Conservation (phyloP, 2,888 invertebrate genomes). For the Caenorhabditis panamensis region DNA sequence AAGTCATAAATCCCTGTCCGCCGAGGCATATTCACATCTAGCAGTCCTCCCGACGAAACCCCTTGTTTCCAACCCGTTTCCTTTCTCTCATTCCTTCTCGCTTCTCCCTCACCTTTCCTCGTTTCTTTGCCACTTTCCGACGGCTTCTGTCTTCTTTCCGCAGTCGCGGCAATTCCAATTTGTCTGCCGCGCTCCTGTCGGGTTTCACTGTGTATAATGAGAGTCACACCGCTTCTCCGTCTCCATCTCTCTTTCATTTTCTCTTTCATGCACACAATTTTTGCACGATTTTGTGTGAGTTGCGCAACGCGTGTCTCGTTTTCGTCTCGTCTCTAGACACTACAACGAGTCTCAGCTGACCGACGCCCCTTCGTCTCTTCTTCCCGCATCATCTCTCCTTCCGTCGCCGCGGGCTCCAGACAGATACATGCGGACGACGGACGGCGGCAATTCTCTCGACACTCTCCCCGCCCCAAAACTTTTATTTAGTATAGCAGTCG, state of each 20-base stretch:
- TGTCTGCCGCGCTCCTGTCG: constrained; percentile 14
- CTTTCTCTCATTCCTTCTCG: constrained; percentile 7
- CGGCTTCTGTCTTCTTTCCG: constrained; percentile 2
- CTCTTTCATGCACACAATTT: constrained; percentile 1
- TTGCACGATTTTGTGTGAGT: constrained; percentile 4
- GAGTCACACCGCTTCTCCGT: not conserved
- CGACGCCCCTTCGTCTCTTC: constrained; percentile 12
- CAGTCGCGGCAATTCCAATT: constrained; percentile 14
- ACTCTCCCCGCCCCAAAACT: constrained; percentile 32
- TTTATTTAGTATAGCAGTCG: constrained; percentile 47
- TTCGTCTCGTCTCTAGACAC: constrained; percentile 25
- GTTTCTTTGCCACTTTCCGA: too few relatives aligned
- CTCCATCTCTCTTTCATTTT: not conserved
- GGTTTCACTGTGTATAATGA: constrained; percentile 29
- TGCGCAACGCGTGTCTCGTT: not conserved
- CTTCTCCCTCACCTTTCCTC: not conserved
- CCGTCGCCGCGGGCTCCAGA: constrained; percentile 9
- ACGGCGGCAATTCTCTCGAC: constrained; percentile 18
- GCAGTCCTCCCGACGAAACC: not conserved
- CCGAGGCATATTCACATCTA: not conserved
- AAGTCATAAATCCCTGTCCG: constrained; percentile 17
- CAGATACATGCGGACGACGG: constrained; percentile 25
- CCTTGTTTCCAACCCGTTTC: constrained; percentile 3
- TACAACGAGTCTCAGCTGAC: constrained; percentile 33
- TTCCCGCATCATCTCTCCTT: constrained; percentile 12